A percentile compares a stretch with the other conserved stretches of the same genome.
Evolutionary conservation across 2,797 vertebrate genomes (phyloP).

Genomic region (Aulostomus chinensis): DNA sequence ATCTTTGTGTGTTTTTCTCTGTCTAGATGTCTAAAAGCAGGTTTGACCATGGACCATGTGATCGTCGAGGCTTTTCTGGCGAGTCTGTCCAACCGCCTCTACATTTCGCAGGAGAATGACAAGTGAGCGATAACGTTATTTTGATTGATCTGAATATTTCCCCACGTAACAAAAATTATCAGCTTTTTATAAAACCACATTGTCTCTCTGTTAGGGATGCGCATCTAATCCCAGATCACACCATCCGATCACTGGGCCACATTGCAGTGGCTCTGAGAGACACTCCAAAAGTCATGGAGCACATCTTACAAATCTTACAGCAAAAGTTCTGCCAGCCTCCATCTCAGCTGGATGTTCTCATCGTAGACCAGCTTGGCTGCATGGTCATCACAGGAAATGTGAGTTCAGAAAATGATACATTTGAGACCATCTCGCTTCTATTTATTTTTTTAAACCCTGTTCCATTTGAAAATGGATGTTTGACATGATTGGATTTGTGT

Average conservation of each 20-base stretch:
- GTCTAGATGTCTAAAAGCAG: constrained; percentile 91
- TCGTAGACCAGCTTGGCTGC: constrained; percentile 95
- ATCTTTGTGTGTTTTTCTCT: constrained; percentile 7
- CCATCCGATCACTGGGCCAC: constrained; percentile 93
- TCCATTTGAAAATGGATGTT: not conserved
- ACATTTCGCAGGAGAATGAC: constrained; percentile 97
- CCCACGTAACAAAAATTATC: not conserved
- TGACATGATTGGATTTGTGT: not conserved
- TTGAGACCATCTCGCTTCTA: not conserved
- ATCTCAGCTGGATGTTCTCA: constrained; percentile 92
- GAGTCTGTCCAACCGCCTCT: constrained; percentile 94
- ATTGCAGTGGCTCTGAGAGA: constrained; percentile 95
- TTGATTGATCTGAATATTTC: not conserved
- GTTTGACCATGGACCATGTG: constrained; percentile 90
- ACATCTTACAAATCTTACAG: constrained; percentile 96
- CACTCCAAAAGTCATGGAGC: constrained; percentile 95
- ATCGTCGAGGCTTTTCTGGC: constrained; percentile 97
- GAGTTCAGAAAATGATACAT: constrained; percentile 58
- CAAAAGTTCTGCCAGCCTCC: constrained; percentile 98
- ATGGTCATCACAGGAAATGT: constrained; percentile 98
- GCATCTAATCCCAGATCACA: constrained; percentile 96
- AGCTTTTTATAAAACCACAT: constrained; percentile 10
- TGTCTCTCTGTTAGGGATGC: constrained; percentile 83
- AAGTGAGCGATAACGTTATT: constrained; percentile 80
- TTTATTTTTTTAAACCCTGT: not conserved